A percentile compares a stretch with the other conserved stretches of the same genome.
These are phyloP conservation scores for Fundulus diaphanus DNA, from an alignment of 2,797 vertebrate genomes.

Conservation along the genomic window DNA sequence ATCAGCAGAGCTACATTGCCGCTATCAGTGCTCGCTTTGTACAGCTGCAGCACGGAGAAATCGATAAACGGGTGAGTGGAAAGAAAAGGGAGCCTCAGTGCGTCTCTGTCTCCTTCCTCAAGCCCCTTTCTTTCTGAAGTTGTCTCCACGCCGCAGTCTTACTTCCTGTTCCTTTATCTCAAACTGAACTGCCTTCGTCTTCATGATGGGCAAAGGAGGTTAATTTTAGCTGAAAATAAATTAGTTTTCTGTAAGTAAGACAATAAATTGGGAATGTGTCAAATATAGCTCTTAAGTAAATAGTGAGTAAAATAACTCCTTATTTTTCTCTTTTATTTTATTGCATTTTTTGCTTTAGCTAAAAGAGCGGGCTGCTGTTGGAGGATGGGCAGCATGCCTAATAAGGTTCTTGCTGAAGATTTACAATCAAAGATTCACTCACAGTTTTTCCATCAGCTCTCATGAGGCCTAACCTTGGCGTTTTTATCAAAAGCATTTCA, in stretches of 20 bases:
- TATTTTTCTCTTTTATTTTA: background rate
- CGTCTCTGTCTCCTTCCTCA: constrained; percentile 23
- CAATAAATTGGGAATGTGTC: background rate
- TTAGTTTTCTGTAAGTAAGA: background rate
- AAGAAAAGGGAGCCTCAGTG: constrained; percentile 37
- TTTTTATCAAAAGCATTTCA: background rate
- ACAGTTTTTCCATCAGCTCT: background rate
- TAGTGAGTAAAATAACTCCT: background rate
- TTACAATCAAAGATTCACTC: background rate
- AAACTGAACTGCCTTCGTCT: background rate
- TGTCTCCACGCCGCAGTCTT: constrained; percentile 6
- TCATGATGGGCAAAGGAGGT: background rate
- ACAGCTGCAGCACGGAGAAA: constrained; percentile 99
- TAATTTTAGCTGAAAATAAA: background rate
- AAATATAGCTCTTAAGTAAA: background rate
- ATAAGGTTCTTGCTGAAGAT: constrained; percentile 7
- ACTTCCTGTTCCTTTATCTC: constrained; percentile 33
- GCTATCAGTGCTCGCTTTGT: constrained; percentile 99
- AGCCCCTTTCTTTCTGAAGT: constrained; percentile 28
- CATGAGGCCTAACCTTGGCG: background rate
- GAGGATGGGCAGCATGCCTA: background rate
- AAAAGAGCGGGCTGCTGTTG: background rate
- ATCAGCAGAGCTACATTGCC: constrained; percentile 99
- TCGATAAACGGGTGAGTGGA: constrained; percentile 98
- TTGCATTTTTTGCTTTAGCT: background rate